Evolutionary conservation across 2,888 invertebrate genomes (phyloP).

Genomic region (Flexamia atlantica): DNA sequence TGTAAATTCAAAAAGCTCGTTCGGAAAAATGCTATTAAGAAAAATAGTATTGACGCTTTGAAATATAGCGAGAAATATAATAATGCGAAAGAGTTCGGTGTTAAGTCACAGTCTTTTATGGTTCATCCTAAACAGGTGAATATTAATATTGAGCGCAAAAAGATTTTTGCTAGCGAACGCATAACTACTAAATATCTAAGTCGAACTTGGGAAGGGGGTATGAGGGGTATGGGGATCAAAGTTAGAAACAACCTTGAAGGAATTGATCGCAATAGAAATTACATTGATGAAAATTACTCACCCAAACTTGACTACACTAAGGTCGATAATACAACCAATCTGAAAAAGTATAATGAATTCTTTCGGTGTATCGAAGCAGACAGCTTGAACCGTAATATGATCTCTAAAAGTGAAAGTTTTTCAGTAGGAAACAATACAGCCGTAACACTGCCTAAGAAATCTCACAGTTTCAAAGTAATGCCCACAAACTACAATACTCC

Average conservation of each 20-base stretch:
- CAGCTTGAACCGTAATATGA: constrained; percentile 15
- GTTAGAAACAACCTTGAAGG: neutral
- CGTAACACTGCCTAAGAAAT: constrained; percentile 16
- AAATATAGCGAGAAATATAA: neutral
- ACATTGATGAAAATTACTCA: neutral
- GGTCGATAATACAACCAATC: constrained; percentile 20
- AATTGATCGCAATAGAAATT: constrained; percentile 3
- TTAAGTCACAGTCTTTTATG: constrained; percentile 24
- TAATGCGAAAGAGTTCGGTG: constrained; percentile 15
- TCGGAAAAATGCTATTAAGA: constrained; percentile 50
- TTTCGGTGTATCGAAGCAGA: constrained; percentile 39
- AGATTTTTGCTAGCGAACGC: constrained; percentile 24
- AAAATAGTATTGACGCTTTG: constrained; percentile 3
- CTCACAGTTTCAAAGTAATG: constrained; percentile 47
- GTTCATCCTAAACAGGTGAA: constrained; percentile 27
- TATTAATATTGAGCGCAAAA: constrained; percentile 15
- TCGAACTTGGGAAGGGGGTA: constrained; percentile 19
- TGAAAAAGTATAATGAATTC: constrained; percentile 37
- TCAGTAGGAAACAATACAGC: neutral
- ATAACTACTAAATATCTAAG: constrained; percentile 9
- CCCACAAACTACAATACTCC: neutral
- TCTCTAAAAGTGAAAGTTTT: constrained; percentile 47
- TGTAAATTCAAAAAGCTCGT: constrained; percentile 45
- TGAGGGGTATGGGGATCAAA: neutral
- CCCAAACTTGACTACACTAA: neutral